phyloP scores from a whole-genome alignment of 2,888 invertebrate species.

The Epirrhoe alternata region DNA sequence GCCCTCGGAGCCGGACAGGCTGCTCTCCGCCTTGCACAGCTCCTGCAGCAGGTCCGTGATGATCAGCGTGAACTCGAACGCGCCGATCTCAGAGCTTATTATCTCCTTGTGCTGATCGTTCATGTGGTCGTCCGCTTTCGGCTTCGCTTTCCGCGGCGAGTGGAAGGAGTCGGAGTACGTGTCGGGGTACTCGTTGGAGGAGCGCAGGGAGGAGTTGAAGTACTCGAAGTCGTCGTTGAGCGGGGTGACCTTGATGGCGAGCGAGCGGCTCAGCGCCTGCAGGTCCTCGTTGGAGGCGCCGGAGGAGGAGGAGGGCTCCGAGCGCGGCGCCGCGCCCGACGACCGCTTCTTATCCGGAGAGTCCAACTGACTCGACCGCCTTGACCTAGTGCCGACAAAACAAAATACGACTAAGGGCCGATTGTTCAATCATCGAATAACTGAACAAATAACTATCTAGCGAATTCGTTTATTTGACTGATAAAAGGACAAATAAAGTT shows the following conservation, averaged over 20 bases:
- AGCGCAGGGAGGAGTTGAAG: slow-evolving; percentile 78
- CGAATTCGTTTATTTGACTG: too few species aligned
- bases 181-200: slow-evolving; percentile 67
- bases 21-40: slow-evolving; percentile 81
- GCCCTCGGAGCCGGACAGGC: slow-evolving; percentile 80
- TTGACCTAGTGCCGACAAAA: slow-evolving; percentile 53
- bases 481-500: too few species aligned
- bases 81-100: slow-evolving; percentile 79
- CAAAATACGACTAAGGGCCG: too few species aligned
- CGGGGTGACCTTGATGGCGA: slow-evolving; percentile 83
- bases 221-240: slow-evolving; percentile 87
- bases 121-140: slow-evolving; percentile 81
- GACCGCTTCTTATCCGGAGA: slow-evolving; percentile 57
- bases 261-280: slow-evolving; percentile 77
- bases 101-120: slow-evolving; percentile 82
- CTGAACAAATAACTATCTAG: too few species aligned
- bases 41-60: slow-evolving; percentile 84
- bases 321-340: slow-evolving; percentile 46
- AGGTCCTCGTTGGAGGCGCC: slow-evolving; percentile 80
- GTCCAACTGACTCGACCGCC: slow-evolving; percentile 56
- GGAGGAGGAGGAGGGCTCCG: slow-evolving; percentile 73
- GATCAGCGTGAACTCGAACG: slow-evolving; percentile 84
- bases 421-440: too few species aligned
- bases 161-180: slow-evolving; percentile 66
- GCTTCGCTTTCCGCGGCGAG: slow-evolving; percentile 69